Percentiles rank a stretch among this genome's conserved stretches.
phyloP scores from a whole-genome alignment of 2,797 vertebrate species.

The Notoglanidium macrostoma region DNA sequence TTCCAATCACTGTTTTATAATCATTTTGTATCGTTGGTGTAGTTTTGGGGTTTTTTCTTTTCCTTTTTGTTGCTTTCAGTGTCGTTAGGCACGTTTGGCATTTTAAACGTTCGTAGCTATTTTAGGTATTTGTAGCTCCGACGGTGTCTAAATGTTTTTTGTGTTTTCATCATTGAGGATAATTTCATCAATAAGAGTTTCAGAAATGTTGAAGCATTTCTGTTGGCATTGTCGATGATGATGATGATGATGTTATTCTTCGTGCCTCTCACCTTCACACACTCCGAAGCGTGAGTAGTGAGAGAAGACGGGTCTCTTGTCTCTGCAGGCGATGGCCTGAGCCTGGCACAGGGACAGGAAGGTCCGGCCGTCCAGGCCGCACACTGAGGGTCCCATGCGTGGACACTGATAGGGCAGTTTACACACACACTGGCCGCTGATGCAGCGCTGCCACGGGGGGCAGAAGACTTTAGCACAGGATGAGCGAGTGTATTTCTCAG shows the following conservation, averaged over 20 bases:
- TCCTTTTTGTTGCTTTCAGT: background rate
- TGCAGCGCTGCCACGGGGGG: constrained; percentile 80
- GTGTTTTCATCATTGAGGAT: background rate
- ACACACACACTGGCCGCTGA: constrained; percentile 77
- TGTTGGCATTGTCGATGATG: background rate
- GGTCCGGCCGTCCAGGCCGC: constrained; percentile 57
- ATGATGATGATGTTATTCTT: background rate
- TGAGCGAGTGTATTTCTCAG: constrained; percentile 69
- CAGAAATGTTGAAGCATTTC: background rate
- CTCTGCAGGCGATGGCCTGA: constrained; percentile 75
- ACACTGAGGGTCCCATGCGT: constrained; percentile 64
- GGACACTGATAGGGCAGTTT: constrained; percentile 88
- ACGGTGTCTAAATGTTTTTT: background rate
- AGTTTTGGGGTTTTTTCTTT: background rate
- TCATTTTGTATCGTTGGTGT: background rate
- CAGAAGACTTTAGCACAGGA: constrained; percentile 89
- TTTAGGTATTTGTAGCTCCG: background rate
- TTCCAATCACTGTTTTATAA: background rate
- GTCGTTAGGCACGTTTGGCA: background rate
- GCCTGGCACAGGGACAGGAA: constrained; percentile 84
- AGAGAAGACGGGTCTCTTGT: constrained; percentile 65
- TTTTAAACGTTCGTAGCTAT: background rate
- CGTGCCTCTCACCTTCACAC: constrained; percentile 62
- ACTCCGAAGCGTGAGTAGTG: constrained; percentile 56
- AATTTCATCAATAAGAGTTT: background rate